Base-by-base conservation (phyloP, 1,140 invertebrate species). In the Cyrtorhinus lividipennis region DNA sequence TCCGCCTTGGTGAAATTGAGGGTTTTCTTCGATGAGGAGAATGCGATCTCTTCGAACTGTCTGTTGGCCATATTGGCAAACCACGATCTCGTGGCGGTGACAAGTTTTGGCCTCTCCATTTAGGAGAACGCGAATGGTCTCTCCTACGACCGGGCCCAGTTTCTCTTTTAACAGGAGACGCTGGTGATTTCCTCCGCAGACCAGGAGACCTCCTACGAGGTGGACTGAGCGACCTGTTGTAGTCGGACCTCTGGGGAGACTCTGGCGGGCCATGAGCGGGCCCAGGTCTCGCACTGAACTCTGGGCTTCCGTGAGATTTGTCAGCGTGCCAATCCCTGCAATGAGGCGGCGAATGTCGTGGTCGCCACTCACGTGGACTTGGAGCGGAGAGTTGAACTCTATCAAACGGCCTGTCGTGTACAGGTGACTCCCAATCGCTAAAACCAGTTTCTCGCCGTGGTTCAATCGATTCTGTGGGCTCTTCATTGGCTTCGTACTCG, bases 1-100 rank as follows among this genome's bases (percentile, higher is more conserved):
- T 25, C 23, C 30, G 12, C 30, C 61, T 53, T 15, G 61, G 61
- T 1, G 61, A 62, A 46, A 25, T 12, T 13, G 62, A 45, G 38
- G 62, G 58, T 27, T 27, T 57, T 44, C 62, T 57, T 30, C 62
- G 20, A 24, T 59, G 60, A 45, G 60, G 38, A 27, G 26, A 60
- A 20, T 20, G 5, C 5, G 59, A 25, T 2, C 59, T 2, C 3
- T 13, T 24, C 59, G n/a, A 27, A 20, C n/a, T 56, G 18, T 24
- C 23, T 18, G 53, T 8, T 24, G 13, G 25, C 20, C 30, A 27
- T 22, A 24, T 30, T 2, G 59, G 59, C 5, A 27, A 60, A 1
- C n/a, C 2, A 24, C 62, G 56, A 13, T 27, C 25, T 22, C 56
- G 30, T 20, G 10, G 20, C n/a, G 62, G 62, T 24, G 62, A 63